phyloP scores from a whole-genome alignment of 2,888 invertebrate species.

The Busseola fusca region DNA sequence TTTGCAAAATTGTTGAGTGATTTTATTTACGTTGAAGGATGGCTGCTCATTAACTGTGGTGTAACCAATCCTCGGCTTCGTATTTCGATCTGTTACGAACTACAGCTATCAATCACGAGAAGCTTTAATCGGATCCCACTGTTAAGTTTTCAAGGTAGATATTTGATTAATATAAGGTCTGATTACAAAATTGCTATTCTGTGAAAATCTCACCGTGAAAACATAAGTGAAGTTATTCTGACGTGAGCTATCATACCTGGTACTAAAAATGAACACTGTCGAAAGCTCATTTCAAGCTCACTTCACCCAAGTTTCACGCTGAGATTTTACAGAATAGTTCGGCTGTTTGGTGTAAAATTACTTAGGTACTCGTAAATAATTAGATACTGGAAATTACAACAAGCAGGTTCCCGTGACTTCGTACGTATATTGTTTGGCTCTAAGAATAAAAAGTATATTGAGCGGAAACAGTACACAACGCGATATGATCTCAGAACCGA shows the following conservation, averaged over 20 bases:
- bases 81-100: constrained; percentile 29
- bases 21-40: constrained; percentile 34
- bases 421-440: not conserved
- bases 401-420: not conserved
- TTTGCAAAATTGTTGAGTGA: constrained; percentile 5
- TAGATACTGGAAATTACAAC: not conserved
- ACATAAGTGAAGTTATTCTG: too few species aligned
- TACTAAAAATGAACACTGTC: too few species aligned
- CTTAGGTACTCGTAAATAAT: not conserved
- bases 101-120: constrained; percentile 32
- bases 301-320: too few species aligned
- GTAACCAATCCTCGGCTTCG: constrained; percentile 28
- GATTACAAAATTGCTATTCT: not conserved
- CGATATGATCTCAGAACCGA: not conserved
- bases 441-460: not conserved
- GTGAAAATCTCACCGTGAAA: too few species aligned
- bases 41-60: constrained; percentile 32
- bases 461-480: not conserved
- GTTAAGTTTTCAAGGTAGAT: constrained; percentile 7
- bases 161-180: constrained; percentile 7
- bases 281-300: too few species aligned
- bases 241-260: too few species aligned
- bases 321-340: too few species aligned
- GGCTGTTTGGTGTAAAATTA: not conserved
- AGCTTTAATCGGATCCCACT: constrained; percentile 1